phyloP scores from a whole-genome alignment of 2,113 vertebrate genomes.

The Alouatta palliata region DNA sequence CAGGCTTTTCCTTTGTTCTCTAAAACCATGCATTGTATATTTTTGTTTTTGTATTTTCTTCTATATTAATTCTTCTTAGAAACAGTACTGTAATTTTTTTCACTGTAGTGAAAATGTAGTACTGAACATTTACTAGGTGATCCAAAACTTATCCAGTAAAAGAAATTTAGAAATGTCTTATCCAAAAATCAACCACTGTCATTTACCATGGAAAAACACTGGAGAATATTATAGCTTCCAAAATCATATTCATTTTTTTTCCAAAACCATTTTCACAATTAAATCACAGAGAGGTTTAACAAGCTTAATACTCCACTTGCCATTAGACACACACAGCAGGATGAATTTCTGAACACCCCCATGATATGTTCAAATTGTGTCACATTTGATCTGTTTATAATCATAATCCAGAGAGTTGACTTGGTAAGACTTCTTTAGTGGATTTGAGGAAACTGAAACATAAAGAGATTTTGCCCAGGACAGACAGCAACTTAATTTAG shows the following conservation, averaged over 20 bases:
- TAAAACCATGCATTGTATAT: not conserved
- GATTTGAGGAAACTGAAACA: conserved; percentile 46
- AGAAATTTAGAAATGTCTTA: conserved; percentile 11
- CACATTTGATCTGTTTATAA: conserved; percentile 19
- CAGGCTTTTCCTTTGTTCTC: not conserved
- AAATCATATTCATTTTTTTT: not conserved
- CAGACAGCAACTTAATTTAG: conserved; percentile 23
- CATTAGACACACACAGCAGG: not conserved
- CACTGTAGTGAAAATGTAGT: not conserved
- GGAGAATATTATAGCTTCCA: not conserved
- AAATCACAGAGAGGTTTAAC: not conserved
- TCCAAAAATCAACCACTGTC: not conserved
- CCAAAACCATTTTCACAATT: conserved; percentile 35
- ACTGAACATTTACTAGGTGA: not conserved
- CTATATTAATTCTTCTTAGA: not conserved
- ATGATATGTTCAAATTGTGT: not conserved
- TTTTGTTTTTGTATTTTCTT: conserved; percentile 29
- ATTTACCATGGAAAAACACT: not conserved
- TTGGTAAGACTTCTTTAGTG: not conserved
- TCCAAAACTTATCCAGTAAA: conserved; percentile 2
- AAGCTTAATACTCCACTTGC: not conserved
- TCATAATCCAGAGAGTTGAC: not conserved
- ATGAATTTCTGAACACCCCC: not conserved
- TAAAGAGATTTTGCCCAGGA: not conserved
- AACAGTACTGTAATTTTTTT: conserved; percentile 3